Evolutionary conservation across 2,888 invertebrate genomes (phyloP).

Genomic region (Drosophila emarginata): DNA sequence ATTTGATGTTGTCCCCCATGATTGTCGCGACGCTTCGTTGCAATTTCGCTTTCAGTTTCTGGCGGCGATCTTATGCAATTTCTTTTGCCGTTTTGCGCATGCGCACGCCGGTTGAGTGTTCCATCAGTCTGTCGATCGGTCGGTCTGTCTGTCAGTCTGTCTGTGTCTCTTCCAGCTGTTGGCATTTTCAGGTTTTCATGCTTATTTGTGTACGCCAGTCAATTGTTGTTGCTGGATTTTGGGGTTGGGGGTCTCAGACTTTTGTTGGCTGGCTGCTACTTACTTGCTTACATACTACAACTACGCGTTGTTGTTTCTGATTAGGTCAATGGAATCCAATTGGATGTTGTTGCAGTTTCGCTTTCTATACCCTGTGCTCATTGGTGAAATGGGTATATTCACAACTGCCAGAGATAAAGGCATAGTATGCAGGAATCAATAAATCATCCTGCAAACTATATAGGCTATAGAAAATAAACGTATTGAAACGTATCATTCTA

Average conservation of each 20-base stretch:
- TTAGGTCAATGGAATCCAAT: conserved; percentile 78
- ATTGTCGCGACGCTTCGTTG: conserved; percentile 26
- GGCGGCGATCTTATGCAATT: conserved; percentile 43
- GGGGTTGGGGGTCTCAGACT: conserved; percentile 2
- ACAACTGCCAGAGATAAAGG: no score
- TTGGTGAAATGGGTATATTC: background rate
- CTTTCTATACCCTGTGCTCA: conserved; percentile 25
- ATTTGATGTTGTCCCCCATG: conserved; percentile 33
- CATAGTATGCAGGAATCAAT: no score
- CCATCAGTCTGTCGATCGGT: background rate
- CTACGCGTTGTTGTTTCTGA: conserved; percentile 54
- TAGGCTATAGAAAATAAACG: no score
- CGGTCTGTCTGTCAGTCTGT: conserved; percentile 2
- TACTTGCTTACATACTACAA: conserved; percentile 40
- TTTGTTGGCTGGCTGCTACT: conserved; percentile 27
- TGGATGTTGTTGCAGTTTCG: conserved; percentile 60
- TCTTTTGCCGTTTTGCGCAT: conserved; percentile 42
- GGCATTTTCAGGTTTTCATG: conserved; percentile 63
- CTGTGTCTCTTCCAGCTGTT: conserved; percentile 31
- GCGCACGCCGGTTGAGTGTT: conserved; percentile 23
- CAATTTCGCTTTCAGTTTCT: conserved; percentile 30
- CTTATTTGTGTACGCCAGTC: conserved; percentile 48
- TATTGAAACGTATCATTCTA: no score
- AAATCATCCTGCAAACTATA: no score
- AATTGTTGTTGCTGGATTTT: conserved; percentile 23